Evolutionary conservation across 2,797 vertebrate genomes (phyloP).

Genomic region (Diceros bicornis): DNA sequence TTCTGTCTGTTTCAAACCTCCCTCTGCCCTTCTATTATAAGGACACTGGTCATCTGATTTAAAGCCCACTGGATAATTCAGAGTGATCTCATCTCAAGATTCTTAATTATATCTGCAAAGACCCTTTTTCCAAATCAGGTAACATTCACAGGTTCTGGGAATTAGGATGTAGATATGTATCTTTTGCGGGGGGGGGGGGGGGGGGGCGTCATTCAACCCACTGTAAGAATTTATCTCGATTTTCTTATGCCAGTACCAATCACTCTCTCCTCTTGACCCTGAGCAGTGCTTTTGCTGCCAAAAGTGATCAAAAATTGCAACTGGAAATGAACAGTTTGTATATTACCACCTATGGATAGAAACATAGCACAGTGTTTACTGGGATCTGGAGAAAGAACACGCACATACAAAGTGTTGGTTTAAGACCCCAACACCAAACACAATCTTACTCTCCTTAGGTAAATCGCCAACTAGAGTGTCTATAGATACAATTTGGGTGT

Average conservation of each 20-base stretch:
- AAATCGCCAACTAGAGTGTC: not conserved
- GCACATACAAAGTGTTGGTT: not conserved
- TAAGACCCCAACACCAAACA: not conserved
- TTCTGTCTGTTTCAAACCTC: not conserved
- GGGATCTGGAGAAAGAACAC: not conserved
- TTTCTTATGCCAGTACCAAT: not conserved
- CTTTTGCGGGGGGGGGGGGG: not conserved
- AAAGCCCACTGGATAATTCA: not conserved
- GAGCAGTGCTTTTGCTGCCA: not conserved
- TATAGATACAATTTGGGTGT: not conserved
- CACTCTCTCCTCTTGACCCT: not conserved
- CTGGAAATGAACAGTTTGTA: not conserved
- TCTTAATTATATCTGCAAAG: not conserved
- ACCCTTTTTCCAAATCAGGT: conserved; percentile 19
- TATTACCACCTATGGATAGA: not conserved
- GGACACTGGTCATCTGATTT: not conserved
- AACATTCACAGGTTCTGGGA: not conserved
- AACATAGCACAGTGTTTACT: not conserved
- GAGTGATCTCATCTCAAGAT: not conserved
- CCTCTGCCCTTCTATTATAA: not conserved
- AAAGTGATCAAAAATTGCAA: not conserved
- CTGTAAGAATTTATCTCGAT: not conserved
- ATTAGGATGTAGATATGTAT: not conserved
- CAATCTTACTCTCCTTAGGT: not conserved
- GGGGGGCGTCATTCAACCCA: not conserved